These are phyloP conservation scores for Hydrozoanthus gracilis DNA, from an alignment of 92 coral and sea anemone species.

Conservation along the genomic window DNA sequence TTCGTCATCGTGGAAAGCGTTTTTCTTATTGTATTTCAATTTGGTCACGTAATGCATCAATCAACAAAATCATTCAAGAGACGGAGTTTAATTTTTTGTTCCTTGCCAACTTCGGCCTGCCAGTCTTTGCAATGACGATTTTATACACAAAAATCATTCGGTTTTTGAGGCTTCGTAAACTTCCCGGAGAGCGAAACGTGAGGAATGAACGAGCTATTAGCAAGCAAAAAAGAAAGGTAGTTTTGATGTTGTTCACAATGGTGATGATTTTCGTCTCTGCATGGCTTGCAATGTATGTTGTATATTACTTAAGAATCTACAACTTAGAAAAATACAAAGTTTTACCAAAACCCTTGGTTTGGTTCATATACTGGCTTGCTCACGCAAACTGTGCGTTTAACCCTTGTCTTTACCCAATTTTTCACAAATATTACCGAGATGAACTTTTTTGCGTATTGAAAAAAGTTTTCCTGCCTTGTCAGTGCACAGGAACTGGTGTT, in stretches of 20 bases:
- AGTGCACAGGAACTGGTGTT: neutral
- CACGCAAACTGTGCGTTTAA: slow-evolving; percentile 34
- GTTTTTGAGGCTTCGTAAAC: slow-evolving; percentile 15
- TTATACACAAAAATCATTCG: slow-evolving; percentile 19
- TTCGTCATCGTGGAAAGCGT: too few relatives aligned
- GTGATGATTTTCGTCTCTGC: neutral
- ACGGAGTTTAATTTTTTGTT: neutral
- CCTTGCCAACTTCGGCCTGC: neutral
- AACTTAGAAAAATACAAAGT: neutral
- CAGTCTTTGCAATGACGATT: neutral
- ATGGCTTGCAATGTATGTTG: slow-evolving; percentile 11
- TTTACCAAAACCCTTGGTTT: neutral
- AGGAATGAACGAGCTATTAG: neutral
- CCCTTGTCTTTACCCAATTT: slow-evolving; percentile 22
- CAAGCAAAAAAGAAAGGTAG: slow-evolving; percentile 1
- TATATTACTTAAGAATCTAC: neutral
- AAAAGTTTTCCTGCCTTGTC: neutral
- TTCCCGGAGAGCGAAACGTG: slow-evolving; percentile 12
- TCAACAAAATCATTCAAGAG: neutral
- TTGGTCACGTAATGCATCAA: too few relatives aligned
- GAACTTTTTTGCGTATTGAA: neutral
- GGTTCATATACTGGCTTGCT: slow-evolving; percentile 1
- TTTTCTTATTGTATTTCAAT: too few relatives aligned
- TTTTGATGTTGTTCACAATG: slow-evolving; percentile 17
- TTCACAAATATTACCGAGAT: slow-evolving; percentile 1